phyloP scores from a whole-genome alignment of 2,888 invertebrate genomes.

The Mactromeris polynyma region DNA sequence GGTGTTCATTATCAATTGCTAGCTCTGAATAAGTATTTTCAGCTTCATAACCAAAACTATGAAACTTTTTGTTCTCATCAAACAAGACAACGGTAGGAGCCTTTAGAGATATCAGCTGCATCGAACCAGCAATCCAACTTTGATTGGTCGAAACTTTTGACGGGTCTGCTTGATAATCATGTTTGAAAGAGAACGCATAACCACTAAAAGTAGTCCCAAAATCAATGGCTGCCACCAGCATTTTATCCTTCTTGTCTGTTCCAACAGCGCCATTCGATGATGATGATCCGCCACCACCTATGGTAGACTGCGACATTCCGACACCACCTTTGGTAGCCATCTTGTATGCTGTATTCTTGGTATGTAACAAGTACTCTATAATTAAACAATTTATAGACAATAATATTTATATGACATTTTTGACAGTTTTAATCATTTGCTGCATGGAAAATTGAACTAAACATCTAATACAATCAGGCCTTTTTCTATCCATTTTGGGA shows the following conservation, averaged over 20 bases:
- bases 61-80: slow-evolving; percentile 59
- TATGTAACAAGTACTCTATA: no score
- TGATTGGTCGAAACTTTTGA: slow-evolving; percentile 59
- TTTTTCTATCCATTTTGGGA: no score
- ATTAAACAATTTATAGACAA: no score
- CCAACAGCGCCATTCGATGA: background rate
- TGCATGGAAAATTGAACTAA: no score
- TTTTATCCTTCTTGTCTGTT: slow-evolving; percentile 58
- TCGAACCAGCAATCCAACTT: slow-evolving; percentile 61
- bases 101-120: slow-evolving; percentile 59
- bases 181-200: slow-evolving; percentile 66
- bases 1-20: slow-evolving; percentile 57
- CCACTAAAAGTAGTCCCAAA: slow-evolving; percentile 70
- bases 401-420: no score
- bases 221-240: slow-evolving; percentile 69
- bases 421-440: no score
- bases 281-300: no score
- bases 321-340: no score
- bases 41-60: slow-evolving; percentile 67
- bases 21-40: slow-evolving; percentile 62
- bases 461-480: no score
- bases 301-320: no score
- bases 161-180: slow-evolving; percentile 59
- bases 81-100: slow-evolving; percentile 63
- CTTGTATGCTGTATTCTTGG: no score